Evolutionary conservation across 2,888 invertebrate genomes (phyloP), one percentile per base, ranked within the genome.

Genomic region (Lamproptera curius): DNA sequence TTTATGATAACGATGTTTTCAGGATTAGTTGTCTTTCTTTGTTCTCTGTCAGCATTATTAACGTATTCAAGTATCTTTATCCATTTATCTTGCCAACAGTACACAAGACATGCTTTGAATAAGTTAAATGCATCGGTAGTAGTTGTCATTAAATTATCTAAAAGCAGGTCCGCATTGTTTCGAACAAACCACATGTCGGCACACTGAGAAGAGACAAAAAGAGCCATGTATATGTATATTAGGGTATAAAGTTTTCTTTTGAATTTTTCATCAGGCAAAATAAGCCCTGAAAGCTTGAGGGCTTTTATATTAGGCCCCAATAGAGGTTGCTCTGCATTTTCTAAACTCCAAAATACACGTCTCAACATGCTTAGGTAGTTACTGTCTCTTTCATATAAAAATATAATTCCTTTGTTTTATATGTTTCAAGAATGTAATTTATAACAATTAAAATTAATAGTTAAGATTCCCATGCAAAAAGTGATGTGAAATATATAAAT

Each of bases 231-330:
- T 10, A 41, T 15, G 28, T 41, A 15, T 2, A 41, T 2, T 11
- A 41, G 11, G n/a, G 11, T 13, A 5, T 14, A 31, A 31, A 41
- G 4, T 3, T 31, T 13, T 33, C 13, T 33, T 33, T 4, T 1
- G 14, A n/a, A 2, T 11, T 11, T 13, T 4, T 13, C 2, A 2
- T 33, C 33, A 11, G 33, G 33, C 5, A 33, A 14, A 4, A 33
- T 11, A 13, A 33, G n/a, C 2, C 33, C 40, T 15, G 16, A 16
- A 16, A 41, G 31, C 1, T 16, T 14, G 16, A 41, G 40, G 1
- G 40, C 40, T 41, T 28, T 41, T 5, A 41, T 6, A 6, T 26
- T 41, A 15, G 40, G 40, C 6, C 40, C 40, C 16, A 41, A 23
- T 9, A 41, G 11, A n/a, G 40, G 40, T 16, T 6, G 26, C 6